Evolutionary conservation across 2,113 vertebrate genomes (phyloP).

Genomic region (Setophaga kirtlandii): DNA sequence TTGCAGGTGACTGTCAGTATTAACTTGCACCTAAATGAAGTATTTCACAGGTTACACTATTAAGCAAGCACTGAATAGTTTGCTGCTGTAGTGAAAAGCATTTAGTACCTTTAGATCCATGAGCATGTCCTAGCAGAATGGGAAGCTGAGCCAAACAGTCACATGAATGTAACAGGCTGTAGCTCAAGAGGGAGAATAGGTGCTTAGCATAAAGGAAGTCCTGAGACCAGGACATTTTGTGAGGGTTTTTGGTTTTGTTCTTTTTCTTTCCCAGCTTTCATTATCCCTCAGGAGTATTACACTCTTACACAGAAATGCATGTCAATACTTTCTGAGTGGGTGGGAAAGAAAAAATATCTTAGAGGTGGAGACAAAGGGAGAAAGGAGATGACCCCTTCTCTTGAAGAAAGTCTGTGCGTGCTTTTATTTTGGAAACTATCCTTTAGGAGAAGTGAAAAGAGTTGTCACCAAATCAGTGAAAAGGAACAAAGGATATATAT

Average conservation of each 20-base stretch:
- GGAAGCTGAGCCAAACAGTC: not conserved
- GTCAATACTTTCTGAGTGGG: not conserved
- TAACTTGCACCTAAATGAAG: not conserved
- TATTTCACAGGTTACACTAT: not conserved
- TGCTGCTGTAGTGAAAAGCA: not conserved
- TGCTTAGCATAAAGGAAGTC: not conserved
- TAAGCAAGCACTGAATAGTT: not conserved
- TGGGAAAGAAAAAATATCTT: not conserved
- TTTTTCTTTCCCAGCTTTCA: not conserved
- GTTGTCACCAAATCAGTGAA: not conserved
- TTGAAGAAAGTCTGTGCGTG: not conserved
- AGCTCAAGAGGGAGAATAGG: not conserved
- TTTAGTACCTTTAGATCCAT: not conserved
- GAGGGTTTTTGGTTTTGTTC: not conserved
- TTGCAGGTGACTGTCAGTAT: not conserved
- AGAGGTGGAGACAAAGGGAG: not conserved
- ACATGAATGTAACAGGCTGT: not conserved
- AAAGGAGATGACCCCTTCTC: not conserved
- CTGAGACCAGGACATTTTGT: not conserved
- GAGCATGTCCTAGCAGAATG: not conserved
- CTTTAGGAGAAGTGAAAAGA: not conserved
- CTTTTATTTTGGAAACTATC: not conserved
- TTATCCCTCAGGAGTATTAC: not conserved
- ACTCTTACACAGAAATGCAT: not conserved
- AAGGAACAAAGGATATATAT: not conserved